These are phyloP conservation scores for Beaufortia kweichowensis DNA, from an alignment of 2,113 vertebrate genomes.

Conservation along the genomic window DNA sequence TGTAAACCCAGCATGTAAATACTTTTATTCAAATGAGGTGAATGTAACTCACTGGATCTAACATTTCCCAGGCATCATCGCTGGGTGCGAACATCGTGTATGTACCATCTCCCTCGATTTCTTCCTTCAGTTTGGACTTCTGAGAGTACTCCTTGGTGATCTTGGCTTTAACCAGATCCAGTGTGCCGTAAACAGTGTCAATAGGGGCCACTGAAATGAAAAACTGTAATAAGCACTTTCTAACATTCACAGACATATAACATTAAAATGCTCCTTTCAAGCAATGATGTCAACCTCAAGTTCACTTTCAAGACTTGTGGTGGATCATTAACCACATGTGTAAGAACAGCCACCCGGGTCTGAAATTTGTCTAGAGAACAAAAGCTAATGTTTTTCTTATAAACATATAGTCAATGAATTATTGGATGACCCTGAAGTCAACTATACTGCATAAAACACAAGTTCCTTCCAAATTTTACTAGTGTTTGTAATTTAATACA, in stretches of 20 bases:
- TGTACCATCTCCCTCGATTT: slow-evolving; percentile 86
- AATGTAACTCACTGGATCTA: slow-evolving; percentile 79
- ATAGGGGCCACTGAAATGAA: slow-evolving; percentile 84
- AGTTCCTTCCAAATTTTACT: too few species aligned
- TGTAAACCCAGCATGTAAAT: slow-evolving; percentile 8
- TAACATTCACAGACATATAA: background rate
- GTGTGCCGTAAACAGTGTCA: slow-evolving; percentile 89
- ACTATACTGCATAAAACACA: background rate
- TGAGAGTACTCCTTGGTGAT: slow-evolving; percentile 83
- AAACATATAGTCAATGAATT: slow-evolving; percentile 15
- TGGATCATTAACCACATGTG: background rate
- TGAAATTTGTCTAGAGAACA: slow-evolving; percentile 1
- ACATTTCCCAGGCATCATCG: slow-evolving; percentile 87
- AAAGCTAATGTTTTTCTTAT: slow-evolving; percentile 2
- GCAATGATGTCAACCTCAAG: background rate
- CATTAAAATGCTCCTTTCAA: too few species aligned
- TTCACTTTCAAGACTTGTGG: background rate
- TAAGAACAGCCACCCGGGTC: slow-evolving; percentile 2
- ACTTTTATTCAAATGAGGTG: background rate
- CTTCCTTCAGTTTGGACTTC: slow-evolving; percentile 80
- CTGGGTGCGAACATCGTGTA: slow-evolving; percentile 94
- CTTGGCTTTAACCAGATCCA: slow-evolving; percentile 84
- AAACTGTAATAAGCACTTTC: background rate
- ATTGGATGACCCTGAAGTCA: slow-evolving; percentile 9
- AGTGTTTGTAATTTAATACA: too few species aligned